Base-by-base conservation (phyloP, 2,797 vertebrate genomes). In the Catamblyrhynchus diadema region DNA sequence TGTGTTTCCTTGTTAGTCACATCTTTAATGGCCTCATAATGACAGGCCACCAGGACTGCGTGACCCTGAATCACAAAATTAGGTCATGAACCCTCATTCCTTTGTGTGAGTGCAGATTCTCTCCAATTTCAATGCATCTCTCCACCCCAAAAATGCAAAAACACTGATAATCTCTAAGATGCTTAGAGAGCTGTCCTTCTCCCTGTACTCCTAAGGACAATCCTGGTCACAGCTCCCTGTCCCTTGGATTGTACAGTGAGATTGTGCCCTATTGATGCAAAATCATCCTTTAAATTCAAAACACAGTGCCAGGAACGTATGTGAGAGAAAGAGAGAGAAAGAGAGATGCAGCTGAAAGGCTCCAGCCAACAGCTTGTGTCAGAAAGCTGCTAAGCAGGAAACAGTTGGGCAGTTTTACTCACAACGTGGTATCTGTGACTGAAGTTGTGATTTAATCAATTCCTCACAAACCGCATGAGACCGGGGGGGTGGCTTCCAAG, bases 31-130 rank as follows among this genome's bases (percentile, higher is more conserved):
- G 53, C 27, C 56, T 82, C 74, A 53, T 89, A 95, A 89, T 96
- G 80, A 95, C 32, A 78, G 17, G n/a, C 13, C 64, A 93, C 53
- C 0, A 1, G 89, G 95, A 87, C 90, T 81, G 71, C 42, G 16
- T 95, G 94, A 94, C 80, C 81, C 41, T 96, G 94, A 96, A 91
- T 96, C 93, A 97, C 47, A 86, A 77, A 83, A 86, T 61, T 23
- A 75, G 41, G 56, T 60, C 23, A 79, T 2, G 8, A 95, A 47
- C 59, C 57, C 32, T 90, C 87, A 78, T 86, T 95, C 89, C 74
- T 81, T 74, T 7, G 1, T 32, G n/a, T 19, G 35, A 88, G 14
- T 2, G 1, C 17, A 67, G 47, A 79, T 90, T 78, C 41, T 3
- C 71, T 82, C 48, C 25, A 50, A 59, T 9, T 81, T 83, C 50